Base-by-base conservation (phyloP, 2,888 invertebrate species). In the Volucella inanis region DNA sequence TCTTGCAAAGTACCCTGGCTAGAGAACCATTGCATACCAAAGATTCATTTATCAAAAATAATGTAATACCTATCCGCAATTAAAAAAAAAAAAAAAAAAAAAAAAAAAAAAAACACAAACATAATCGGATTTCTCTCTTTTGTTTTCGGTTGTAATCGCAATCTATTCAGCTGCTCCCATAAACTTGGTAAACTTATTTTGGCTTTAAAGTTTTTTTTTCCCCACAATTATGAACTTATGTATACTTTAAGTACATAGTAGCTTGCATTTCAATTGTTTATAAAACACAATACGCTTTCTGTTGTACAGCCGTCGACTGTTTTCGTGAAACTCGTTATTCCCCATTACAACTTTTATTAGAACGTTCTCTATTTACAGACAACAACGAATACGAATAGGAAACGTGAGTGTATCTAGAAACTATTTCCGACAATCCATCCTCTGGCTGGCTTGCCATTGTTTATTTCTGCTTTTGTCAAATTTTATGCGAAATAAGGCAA, bases 401-500 rank as follows among this genome's bases (percentile, higher is more conserved):
- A 64, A 55, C 55, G 47, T 39, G 11, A 74, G 47, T 54, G 47
- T 67, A 68, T 50, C 45, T 64, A 55, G 15, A 70, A 70, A 78
- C 77, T 77, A 78, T 78, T 64, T 62, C 49, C 52, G 54, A 64
- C 54, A 62, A 57, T 55, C 41, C 57, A 41, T 9, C 38, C 39
- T 55, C 38, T 18, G 55, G 43, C 22, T 45, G 62, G 12, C 47
- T 65, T 49, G n/a, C 41, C 59, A 72, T 79, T 79, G 78, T 71
- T 78, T 78, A 65, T 67, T 50, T 65, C 57, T 52, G 71, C 72
- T 72, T 79, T 79, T 72, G 72, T 79, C 71, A 79, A 72, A 70
- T 78, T 78, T 64, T 70, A 78, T 78, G 62, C 77, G 77, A 64
- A 78, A 70, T 78, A 70, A 79, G 64, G 64, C 72, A 79, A 79